Base-by-base conservation (phyloP, 30 jellyfish, hydroid and myxozoan genomes). In the Rhopilema esculentum region DNA sequence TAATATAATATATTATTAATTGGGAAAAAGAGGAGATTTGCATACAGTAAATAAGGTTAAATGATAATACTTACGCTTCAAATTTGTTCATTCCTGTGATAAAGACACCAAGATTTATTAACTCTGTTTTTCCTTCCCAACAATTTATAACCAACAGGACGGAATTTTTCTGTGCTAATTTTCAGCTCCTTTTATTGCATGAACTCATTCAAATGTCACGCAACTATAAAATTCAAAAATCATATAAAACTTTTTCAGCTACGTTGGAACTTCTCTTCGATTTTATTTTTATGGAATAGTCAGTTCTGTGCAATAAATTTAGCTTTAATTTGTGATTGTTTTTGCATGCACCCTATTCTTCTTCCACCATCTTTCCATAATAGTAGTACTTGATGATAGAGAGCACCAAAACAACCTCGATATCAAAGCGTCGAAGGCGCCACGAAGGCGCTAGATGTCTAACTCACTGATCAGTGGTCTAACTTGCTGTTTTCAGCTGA, bases 71-170 rank as follows among this genome's bases (percentile, higher is more conserved):
- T 82, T 62, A 89, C 97, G 90, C 97, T 40, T 82, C 97, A 77
- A 89, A 89, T 83, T 89, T 89, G 70, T 89, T 89, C 93, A 84
- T 84, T 72, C 93, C 93, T 84, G 90, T 66, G 30, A 29, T 6
- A n/a, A 1, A 32, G 20, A 1, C 33, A 17, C 30, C 20, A 23
- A 29, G 23, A 23, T 32, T 32, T 23, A 66, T 22, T 20, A 25
- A 66, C 51, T 22, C 77, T 67, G 18, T 20, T 70, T 25, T 70
- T 32, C n/a, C 82, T 16, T 20, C 25, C 31, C 31, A 24, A 74
- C 31, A n/a, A 21, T 50, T 0, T 1, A 74, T 16, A 9, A 24
- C 51, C 25, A 15, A 32, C 0, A 40, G 57, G 57, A 40, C 57
- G 57, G 57, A 40, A 40, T 40, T 40, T 40, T 40, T 40, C 57